phyloP scores from a whole-genome alignment of 2,888 invertebrate genomes.

The Sarcophaga subvicina region DNA sequence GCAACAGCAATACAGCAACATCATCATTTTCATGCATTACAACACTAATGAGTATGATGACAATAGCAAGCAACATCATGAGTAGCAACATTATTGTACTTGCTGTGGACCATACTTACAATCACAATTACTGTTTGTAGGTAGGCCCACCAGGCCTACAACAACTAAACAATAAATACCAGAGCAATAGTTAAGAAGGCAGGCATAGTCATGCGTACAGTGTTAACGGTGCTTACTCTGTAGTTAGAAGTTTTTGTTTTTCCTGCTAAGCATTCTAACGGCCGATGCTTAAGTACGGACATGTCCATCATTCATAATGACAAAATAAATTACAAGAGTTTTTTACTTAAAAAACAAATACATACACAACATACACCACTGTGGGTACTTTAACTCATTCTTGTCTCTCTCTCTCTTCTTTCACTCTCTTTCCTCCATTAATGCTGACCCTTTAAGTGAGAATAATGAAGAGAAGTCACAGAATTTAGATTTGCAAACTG shows the following conservation, averaged over 20 bases:
- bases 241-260: background rate
- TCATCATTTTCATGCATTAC: conserved; percentile 17
- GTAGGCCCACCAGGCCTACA: background rate
- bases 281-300: conserved; percentile 46
- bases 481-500: no score
- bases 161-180: background rate
- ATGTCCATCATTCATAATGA: conserved; percentile 59
- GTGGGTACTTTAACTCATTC: no score
- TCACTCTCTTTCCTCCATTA: background rate
- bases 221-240: background rate
- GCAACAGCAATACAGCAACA: background rate
- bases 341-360: conserved; percentile 8
- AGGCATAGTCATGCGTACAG: background rate
- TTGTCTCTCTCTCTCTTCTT: background rate
- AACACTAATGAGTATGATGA: conserved; percentile 23
- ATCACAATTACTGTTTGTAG: background rate
- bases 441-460: conserved; percentile 5
- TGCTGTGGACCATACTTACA: no score
- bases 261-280: conserved; percentile 24
- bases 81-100: conserved; percentile 16
- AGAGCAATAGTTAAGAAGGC: background rate
- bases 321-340: conserved; percentile 55
- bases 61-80: conserved; percentile 21
- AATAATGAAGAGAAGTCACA: background rate
- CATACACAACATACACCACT: background rate